Evolutionary conservation across 2,113 vertebrate species (phyloP).

Genomic region (Vanacampus margaritifer): DNA sequence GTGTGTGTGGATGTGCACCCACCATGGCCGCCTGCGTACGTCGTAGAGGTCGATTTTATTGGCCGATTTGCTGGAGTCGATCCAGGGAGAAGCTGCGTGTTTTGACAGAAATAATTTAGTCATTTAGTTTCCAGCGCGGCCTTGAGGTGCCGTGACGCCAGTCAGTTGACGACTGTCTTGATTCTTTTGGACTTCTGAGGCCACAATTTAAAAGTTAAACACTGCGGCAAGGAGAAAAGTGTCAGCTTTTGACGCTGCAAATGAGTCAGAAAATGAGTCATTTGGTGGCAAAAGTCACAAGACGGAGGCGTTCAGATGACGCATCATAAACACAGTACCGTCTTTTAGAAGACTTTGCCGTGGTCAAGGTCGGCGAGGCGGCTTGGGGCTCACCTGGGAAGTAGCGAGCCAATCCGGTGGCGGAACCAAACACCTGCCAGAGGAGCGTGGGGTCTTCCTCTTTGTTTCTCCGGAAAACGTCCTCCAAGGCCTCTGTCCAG

Average conservation of each 20-base stretch:
- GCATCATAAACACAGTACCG: not conserved
- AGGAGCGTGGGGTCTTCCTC: constrained; percentile 87
- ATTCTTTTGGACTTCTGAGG: not conserved
- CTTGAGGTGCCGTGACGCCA: not conserved
- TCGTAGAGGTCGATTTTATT: constrained; percentile 97
- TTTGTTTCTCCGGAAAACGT: constrained; percentile 87
- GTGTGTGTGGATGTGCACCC: constrained; percentile 43
- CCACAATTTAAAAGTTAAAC: not conserved
- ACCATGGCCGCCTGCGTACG: constrained; percentile 94
- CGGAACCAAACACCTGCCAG: constrained; percentile 97
- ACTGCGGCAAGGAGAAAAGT: not conserved
- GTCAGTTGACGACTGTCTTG: not conserved
- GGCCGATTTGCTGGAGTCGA: constrained; percentile 79
- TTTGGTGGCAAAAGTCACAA: constrained; percentile 9
- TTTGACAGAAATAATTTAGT: constrained; percentile 2
- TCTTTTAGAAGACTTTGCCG: not conserved
- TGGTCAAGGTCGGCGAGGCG: not conserved
- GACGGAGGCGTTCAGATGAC: constrained; percentile 9
- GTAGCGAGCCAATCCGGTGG: constrained; percentile 90
- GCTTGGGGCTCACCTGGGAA: constrained; percentile 82
- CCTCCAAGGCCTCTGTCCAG: constrained; percentile 90
- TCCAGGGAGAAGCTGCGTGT: constrained; percentile 89
- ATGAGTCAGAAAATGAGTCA: not conserved
- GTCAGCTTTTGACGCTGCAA: not conserved
- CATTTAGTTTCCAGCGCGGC: not conserved